Base-by-base conservation (phyloP, 1,140 invertebrate genomes). In the Drosophila trapezifrons region DNA sequence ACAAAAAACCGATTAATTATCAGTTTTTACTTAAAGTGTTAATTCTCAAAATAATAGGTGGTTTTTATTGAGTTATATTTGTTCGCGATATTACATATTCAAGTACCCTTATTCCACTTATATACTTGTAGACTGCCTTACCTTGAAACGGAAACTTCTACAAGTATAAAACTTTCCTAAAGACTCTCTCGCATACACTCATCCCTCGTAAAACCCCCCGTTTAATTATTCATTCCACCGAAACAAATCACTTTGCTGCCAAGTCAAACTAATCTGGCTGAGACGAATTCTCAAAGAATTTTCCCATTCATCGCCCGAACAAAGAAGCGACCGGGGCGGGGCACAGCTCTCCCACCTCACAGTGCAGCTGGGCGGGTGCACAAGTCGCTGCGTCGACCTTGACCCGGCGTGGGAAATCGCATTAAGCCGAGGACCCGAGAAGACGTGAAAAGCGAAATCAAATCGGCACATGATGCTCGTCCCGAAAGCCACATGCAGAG, bases 401-500 rank as follows among this genome's bases (percentile, higher is more conserved):
- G 80, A 83, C 80, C 80, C 65, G 71, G 70, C 46, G 64, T 65
- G 69, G 55, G 42, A 59, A 78, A 60, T 83, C 76, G 64, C 79
- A 82, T 75, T 75, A 64, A 56, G 45, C 29, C 74, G 37, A 69
- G 47, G 45, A n/a, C 37, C 27, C 22, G 35, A 27, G n/a, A 13
- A 60, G 29, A 32, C 37, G 49, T n/a, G 18, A 51, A 73, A 63
- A 55, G 47, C 17, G 40, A 80, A 84, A 65, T 65, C 62, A 77
- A 77, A 84, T 69, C 66, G 67, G 63, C 79, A 59, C 57, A 67
- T 64, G 43, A 73, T 70, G 47, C 66, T 43, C 46, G 42, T 12
- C 40, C 27, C 42, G 40, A 59, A 17, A 25, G 45, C 18, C 43
- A 55, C 32, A 38, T 47, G 27, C 57, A 17, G 55, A 35, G 22